Evolutionary conservation across 2,797 vertebrate species (phyloP).

Genomic region (Microtus agrestis): DNA sequence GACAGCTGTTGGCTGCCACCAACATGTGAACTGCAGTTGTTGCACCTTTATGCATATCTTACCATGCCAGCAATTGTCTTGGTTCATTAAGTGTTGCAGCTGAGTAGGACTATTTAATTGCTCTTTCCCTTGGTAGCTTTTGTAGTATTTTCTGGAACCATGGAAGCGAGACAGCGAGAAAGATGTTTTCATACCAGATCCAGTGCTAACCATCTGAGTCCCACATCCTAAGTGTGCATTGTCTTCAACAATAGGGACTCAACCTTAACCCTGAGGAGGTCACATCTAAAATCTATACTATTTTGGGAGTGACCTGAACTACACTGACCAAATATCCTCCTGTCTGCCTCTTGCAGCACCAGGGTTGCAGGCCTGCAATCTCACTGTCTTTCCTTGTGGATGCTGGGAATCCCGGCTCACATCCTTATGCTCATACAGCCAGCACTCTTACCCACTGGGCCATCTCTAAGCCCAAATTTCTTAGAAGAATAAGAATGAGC

Average conservation of each 20-base stretch:
- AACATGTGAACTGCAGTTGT: background rate
- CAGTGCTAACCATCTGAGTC: background rate
- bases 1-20: background rate
- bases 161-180: background rate
- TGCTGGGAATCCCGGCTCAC: too few relatives aligned
- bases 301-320: background rate
- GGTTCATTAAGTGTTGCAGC: background rate
- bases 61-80: background rate
- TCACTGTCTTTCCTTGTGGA: background rate
- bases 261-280: background rate
- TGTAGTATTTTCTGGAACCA: background rate
- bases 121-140: too few relatives aligned
- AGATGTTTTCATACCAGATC: background rate
- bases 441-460: background rate
- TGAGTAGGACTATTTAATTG: background rate
- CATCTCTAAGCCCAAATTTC: background rate
- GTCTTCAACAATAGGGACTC: background rate
- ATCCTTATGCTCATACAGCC: background rate
- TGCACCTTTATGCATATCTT: background rate
- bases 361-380: background rate
- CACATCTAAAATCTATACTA: background rate
- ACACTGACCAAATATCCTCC: background rate
- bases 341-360: background rate
- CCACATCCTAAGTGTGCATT: background rate
- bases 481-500: slow-evolving; percentile 8